phyloP scores from a whole-genome alignment of 2,888 invertebrate genomes.

The Platynereis dumerilii region DNA sequence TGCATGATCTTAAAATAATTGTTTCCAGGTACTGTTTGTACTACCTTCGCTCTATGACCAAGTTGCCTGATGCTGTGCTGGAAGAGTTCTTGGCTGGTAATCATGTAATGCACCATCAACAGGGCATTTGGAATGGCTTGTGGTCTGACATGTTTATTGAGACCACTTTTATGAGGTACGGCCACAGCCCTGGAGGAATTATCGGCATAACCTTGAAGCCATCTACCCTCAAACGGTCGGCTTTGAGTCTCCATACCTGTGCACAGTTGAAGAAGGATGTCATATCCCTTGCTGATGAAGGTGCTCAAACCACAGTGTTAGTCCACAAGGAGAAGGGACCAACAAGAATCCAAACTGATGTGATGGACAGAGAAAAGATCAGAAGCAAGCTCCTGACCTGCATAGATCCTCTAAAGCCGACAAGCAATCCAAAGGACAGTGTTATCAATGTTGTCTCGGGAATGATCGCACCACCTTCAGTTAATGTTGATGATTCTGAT shows the following conservation, averaged over 20 bases:
- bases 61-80: conserved; percentile 28
- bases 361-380: conserved; percentile 24
- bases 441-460: conserved; percentile 25
- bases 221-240: too few relatives aligned
- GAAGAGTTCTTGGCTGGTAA: conserved; percentile 34
- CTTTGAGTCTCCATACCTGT: conserved; percentile 37
- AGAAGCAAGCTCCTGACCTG: conserved; percentile 22
- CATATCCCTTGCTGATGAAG: conserved; percentile 1
- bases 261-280: conserved; percentile 21
- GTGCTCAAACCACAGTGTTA: not conserved
- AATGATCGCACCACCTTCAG: too few relatives aligned
- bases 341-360: conserved; percentile 28
- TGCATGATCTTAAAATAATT: too few relatives aligned
- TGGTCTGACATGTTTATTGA: too few relatives aligned
- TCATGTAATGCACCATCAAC: too few relatives aligned
- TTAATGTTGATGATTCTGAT: too few relatives aligned
- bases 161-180: too few relatives aligned
- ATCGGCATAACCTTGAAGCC: too few relatives aligned
- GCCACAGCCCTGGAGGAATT: too few relatives aligned
- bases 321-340: conserved; percentile 34
- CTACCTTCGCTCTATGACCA: conserved; percentile 36
- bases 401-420: conserved; percentile 26
- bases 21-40: conserved; percentile 38
- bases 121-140: too few relatives aligned
- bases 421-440: conserved; percentile 16